Conservation (phyloP, 2,797 vertebrate genomes). For the Gambusia yucatana region DNA sequence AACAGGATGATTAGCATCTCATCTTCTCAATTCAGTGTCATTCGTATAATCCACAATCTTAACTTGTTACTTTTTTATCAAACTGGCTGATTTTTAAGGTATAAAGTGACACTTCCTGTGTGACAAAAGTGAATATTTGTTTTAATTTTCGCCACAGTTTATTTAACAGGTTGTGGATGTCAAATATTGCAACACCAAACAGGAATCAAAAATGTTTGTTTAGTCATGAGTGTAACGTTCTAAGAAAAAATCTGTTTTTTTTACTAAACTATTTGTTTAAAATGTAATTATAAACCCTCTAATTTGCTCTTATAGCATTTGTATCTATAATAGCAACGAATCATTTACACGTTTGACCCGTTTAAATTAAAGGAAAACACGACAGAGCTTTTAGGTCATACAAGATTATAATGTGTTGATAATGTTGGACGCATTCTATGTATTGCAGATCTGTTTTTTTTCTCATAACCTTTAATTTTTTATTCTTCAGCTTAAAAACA, state of each 20-base stretch:
- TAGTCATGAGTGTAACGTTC: background rate
- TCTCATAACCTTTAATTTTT: background rate
- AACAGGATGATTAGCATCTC: slow-evolving; percentile 12
- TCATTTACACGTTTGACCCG: background rate
- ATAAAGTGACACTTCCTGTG: background rate
- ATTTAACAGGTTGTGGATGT: background rate
- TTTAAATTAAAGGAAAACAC: background rate
- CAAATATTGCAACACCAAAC: background rate
- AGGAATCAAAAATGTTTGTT: background rate
- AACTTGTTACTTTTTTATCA: background rate
- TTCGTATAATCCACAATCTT: background rate
- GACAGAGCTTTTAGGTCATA: background rate
- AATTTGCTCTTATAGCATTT: background rate
- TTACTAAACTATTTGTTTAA: background rate
- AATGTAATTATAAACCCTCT: background rate
- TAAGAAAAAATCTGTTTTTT: background rate
- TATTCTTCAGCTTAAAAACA: background rate
- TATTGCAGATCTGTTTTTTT: background rate
- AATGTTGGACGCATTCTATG: background rate
- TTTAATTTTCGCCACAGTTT: background rate
- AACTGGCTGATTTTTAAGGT: background rate
- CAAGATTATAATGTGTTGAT: background rate
- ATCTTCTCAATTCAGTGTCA: slow-evolving; percentile 2
- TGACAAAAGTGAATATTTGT: background rate
- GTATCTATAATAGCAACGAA: background rate